Evolutionary conservation across 2,797 vertebrate genomes (phyloP), one percentile per base, ranked within the genome.

Genomic region (Taeniopygia guttata): DNA sequence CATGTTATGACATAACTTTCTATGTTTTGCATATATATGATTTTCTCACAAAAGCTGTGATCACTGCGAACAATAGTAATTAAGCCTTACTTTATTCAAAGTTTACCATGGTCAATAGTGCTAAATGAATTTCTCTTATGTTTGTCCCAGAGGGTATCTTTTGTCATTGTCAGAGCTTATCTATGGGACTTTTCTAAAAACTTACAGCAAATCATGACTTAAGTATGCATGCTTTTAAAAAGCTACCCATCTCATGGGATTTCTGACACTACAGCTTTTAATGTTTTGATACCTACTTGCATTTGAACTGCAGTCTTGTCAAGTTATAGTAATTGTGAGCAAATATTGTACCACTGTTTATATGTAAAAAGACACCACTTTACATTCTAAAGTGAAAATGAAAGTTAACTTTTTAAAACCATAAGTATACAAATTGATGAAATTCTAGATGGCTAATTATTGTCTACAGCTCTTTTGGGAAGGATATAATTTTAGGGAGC

Each of bases 391-490:
- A 93, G 46, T 43, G 20, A 84, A 91, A 89, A 78, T 0, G 2
- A 42, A 80, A 68, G 30, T 49, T 90, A 91, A 77, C 2, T 84
- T 96, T 94, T 89, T 72, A 43, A 87, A 91, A 77, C 29, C 63
- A 81, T 25, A 75, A 66, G 13, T 49, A 54, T 12, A 81, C 25
- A 85, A 92, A 83, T 7, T 77, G 26, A 72, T 64, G 20, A 75
- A 38, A 76, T 75, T 75, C 26, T 88, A 90, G 48, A 45, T 46
- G 87, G n/a, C 19, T 88, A 92, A 95, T 92, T 87, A 83, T 87
- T 93, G 62, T 91, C 92, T 94, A 77, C 43, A 77, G 56, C 21
- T 80, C 70, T 74, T 76, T 63, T 42, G 76, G 79, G 84, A 93
- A 52, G 43, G 75, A 75, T 80, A 75, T 88, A 0, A 77, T 92